Conservation (phyloP, 2,888 invertebrate genomes). For the Apamea sordens region DNA sequence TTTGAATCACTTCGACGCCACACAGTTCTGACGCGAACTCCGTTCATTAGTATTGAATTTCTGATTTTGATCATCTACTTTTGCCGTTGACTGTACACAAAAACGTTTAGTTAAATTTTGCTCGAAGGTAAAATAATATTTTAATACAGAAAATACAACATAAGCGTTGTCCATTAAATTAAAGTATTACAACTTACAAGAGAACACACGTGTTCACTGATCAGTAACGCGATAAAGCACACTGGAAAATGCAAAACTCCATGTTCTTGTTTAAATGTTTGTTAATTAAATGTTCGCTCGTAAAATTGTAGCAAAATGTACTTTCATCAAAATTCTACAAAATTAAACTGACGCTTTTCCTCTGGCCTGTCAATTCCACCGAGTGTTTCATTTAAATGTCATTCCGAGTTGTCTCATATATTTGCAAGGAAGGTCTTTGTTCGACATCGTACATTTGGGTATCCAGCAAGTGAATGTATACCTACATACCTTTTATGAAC, state of each 20-base stretch:
- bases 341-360: constrained; percentile 65
- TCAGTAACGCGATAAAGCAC: constrained; percentile 1
- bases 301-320: constrained; percentile 15
- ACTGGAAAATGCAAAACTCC: constrained; percentile 8
- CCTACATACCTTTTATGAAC: background rate
- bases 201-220: constrained; percentile 10
- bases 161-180: background rate
- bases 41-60: too few species aligned
- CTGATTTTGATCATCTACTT: too few species aligned
- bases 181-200: constrained; percentile 17
- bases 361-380: constrained; percentile 68
- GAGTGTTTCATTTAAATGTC: constrained; percentile 70
- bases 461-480: constrained; percentile 14
- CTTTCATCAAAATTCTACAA: constrained; percentile 64
- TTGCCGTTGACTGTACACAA: too few species aligned
- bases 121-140: background rate
- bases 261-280: constrained; percentile 11
- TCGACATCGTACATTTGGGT: constrained; percentile 36
- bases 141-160: background rate
- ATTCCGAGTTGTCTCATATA: constrained; percentile 68
- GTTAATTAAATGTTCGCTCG: constrained; percentile 13
- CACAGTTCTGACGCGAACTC: too few species aligned
- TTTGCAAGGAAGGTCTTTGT: constrained; percentile 65
- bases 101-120: background rate
- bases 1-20: too few species aligned